Conservation (phyloP, 2,888 invertebrate species). For the Hirtodrosophila histrioides region DNA sequence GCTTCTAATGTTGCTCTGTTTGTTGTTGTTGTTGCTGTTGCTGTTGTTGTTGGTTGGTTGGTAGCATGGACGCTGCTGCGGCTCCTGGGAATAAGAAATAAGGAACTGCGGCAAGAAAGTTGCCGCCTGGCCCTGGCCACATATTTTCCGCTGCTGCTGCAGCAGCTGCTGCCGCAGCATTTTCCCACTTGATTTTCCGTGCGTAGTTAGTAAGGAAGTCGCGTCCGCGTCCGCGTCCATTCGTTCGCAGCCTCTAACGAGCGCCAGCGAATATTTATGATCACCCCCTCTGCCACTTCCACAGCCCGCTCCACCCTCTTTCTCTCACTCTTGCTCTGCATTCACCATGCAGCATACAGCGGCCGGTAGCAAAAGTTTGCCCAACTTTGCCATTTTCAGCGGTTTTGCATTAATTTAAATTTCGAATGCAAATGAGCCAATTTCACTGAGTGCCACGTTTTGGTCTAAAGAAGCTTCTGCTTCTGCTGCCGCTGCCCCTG, state of each 20-base stretch:
- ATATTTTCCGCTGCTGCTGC: slow-evolving; percentile 66
- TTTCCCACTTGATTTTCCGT: slow-evolving; percentile 79
- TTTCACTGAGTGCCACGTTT: slow-evolving; percentile 78
- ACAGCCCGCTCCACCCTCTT: background rate
- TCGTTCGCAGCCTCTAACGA: slow-evolving; percentile 75
- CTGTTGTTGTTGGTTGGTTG: slow-evolving; percentile 13
- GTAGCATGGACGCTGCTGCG: slow-evolving; percentile 43
- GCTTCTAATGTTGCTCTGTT: slow-evolving; percentile 50
- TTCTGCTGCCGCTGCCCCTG: slow-evolving; percentile 24
- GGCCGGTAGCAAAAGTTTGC: slow-evolving; percentile 63
- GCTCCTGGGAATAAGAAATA: slow-evolving; percentile 80
- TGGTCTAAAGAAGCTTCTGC: slow-evolving; percentile 49
- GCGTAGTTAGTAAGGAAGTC: slow-evolving; percentile 80
- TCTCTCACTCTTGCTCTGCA: background rate
- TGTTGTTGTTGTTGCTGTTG: slow-evolving; percentile 35
- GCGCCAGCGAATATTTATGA: slow-evolving; percentile 83
- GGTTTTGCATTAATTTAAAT: slow-evolving; percentile 83
- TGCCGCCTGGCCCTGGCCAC: slow-evolving; percentile 54
- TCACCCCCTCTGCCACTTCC: slow-evolving; percentile 39
- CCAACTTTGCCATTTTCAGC: slow-evolving; percentile 74
- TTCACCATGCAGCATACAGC: slow-evolving; percentile 17
- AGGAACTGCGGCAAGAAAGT: slow-evolving; percentile 75
- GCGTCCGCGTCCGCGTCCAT: slow-evolving; percentile 72
- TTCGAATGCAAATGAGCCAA: slow-evolving; percentile 83
- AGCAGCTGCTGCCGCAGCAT: slow-evolving; percentile 70